A percentile compares a stretch with the other conserved stretches of the same genome.
Evolutionary conservation across 2,888 invertebrate species (phyloP).

Genomic region (Drosophila falleni): DNA sequence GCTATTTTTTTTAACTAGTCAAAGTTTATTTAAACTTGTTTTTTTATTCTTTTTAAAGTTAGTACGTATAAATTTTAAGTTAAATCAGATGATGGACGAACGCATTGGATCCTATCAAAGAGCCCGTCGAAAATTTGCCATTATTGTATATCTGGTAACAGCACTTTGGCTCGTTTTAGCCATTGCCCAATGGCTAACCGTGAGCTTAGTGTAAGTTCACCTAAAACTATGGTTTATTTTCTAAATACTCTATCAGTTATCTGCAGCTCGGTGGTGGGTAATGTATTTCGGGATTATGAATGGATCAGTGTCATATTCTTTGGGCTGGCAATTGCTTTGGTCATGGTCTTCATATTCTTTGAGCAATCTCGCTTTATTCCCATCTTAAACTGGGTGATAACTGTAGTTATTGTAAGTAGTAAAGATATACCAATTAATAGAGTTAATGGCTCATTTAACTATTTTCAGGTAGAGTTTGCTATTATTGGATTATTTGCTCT

Average conservation of each 20-base stretch:
- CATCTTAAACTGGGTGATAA: slow-evolving; percentile 62
- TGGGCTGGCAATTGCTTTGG: slow-evolving; percentile 47
- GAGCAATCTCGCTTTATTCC: slow-evolving; percentile 59
- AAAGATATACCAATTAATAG: background rate
- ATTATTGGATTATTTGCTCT: slow-evolving; percentile 58
- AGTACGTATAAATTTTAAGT: slow-evolving; percentile 6
- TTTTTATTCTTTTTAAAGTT: background rate
- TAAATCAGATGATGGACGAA: slow-evolving; percentile 24
- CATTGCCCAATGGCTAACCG: slow-evolving; percentile 62
- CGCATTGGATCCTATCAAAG: slow-evolving; percentile 48
- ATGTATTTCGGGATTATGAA: slow-evolving; percentile 11
- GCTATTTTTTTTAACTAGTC: background rate
- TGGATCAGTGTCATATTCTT: slow-evolving; percentile 63
- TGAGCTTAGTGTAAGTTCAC: slow-evolving; percentile 54
- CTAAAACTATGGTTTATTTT: background rate
- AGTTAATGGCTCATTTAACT: background rate
- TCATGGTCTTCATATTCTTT: slow-evolving; percentile 66
- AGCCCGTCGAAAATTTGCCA: slow-evolving; percentile 66
- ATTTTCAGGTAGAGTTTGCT: slow-evolving; percentile 65
- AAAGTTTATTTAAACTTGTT: background rate
- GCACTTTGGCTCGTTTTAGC: slow-evolving; percentile 54
- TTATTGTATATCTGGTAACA: slow-evolving; percentile 60
- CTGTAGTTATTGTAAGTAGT: slow-evolving; percentile 67
- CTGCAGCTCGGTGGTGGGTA: slow-evolving; percentile 2
- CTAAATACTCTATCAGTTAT: background rate